A percentile compares a stretch with the other conserved stretches of the same genome.
phyloP scores from a whole-genome alignment of 1,140 invertebrate genomes.

The Drosophila asahinai region DNA sequence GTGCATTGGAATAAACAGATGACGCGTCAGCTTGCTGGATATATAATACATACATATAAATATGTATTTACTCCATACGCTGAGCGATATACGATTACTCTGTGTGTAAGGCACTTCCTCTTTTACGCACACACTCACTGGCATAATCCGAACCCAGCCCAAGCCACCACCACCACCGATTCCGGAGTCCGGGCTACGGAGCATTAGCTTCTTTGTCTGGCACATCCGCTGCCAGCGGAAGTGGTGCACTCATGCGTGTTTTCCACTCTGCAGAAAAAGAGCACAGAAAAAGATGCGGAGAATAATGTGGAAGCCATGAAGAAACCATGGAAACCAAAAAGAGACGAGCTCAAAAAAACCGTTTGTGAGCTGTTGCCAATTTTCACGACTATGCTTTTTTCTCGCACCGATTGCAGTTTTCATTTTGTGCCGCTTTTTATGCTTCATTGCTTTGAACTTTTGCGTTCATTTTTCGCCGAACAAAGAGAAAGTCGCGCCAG shows the following conservation, averaged over 20 bases:
- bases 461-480: constrained; percentile 68
- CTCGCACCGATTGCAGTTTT: constrained; percentile 28
- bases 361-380: constrained; percentile 55
- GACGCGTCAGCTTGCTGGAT: constrained; percentile 50
- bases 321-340: constrained; percentile 16
- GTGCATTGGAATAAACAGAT: constrained; percentile 51
- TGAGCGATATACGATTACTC: constrained; percentile 33
- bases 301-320: constrained; percentile 25
- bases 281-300: constrained; percentile 29
- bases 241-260: constrained; percentile 80
- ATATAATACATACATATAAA: constrained; percentile 9
- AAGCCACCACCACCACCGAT: constrained; percentile 37
- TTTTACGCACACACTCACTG: constrained; percentile 58
- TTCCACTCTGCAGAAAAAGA: constrained; percentile 59
- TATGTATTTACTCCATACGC: constrained; percentile 30
- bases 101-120: constrained; percentile 63
- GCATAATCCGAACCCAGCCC: constrained; percentile 33
- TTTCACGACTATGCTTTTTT: constrained; percentile 52
- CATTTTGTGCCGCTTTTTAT: constrained; percentile 57
- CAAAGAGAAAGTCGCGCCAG: constrained; percentile 75
- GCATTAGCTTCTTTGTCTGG: constrained; percentile 68
- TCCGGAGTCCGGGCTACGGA: constrained; percentile 44
- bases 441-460: constrained; percentile 82
- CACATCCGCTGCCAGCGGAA: constrained; percentile 77
- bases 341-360: constrained; percentile 35